Percentiles rank a stretch among this genome's conserved stretches.
Evolutionary conservation across 2,888 invertebrate genomes (phyloP).

Genomic region (Chaetogeoica ovagalla): DNA sequence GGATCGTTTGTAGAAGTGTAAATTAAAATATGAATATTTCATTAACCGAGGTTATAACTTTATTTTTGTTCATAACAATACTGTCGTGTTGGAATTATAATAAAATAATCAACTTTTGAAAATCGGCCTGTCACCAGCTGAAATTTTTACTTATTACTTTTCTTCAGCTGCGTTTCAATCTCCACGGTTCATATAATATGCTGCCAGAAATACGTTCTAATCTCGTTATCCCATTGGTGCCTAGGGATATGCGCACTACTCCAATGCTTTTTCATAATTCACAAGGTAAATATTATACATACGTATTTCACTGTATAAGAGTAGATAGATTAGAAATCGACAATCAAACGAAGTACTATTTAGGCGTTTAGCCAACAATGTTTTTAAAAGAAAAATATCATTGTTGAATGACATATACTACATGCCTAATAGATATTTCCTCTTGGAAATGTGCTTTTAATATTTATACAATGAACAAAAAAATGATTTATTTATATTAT

Average conservation of each 20-base stretch:
- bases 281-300: not conserved
- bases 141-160: conserved; percentile 22
- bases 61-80: conserved; percentile 27
- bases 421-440: not conserved
- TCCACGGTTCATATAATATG: conserved; percentile 8
- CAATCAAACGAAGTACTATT: conserved; percentile 6
- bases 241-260: not conserved
- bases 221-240: not conserved
- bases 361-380: too few relatives aligned
- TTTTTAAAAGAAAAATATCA: too few relatives aligned
- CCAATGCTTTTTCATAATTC: conserved; percentile 19
- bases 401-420: not conserved
- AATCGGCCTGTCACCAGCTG: conserved; percentile 29
- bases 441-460: not conserved
- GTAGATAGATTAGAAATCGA: not conserved
- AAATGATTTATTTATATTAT: not conserved
- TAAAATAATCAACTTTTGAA: conserved; percentile 39
- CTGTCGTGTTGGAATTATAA: conserved; percentile 23
- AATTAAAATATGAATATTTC: conserved; percentile 50
- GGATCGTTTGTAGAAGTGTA: conserved; percentile 5
- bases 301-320: not conserved
- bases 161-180: not conserved
- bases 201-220: conserved; percentile 13
- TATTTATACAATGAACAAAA: not conserved
- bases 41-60: conserved; percentile 30